Percentiles rank a stretch among this genome's conserved stretches.
Conservation (phyloP, 1,140 invertebrate genomes). For the Ditylenchus dipsaci region DNA sequence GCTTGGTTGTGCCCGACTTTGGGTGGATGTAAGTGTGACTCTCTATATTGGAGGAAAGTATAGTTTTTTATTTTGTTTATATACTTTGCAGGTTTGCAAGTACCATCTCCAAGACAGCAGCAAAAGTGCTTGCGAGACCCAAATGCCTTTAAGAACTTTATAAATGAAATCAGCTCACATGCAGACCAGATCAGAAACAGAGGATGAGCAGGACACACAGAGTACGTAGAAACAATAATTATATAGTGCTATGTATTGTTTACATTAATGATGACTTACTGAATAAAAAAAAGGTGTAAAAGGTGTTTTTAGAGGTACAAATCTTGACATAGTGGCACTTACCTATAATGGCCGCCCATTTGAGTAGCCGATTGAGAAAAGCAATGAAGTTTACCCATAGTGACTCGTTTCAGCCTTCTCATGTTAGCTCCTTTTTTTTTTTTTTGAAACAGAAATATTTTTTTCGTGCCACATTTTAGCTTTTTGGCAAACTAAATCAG, state of each 20-base stretch:
- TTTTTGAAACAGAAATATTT: too few relatives aligned
- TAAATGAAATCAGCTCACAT: constrained; percentile 55
- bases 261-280: too few relatives aligned
- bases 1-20: constrained; percentile 51
- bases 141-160: constrained; percentile 56
- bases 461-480: too few relatives aligned
- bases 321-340: too few relatives aligned
- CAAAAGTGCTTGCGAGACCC: constrained; percentile 55
- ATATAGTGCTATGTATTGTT: not conserved
- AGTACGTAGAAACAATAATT: not conserved
- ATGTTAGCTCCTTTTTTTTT: too few relatives aligned
- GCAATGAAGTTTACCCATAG: too few relatives aligned
- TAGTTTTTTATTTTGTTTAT: not conserved
- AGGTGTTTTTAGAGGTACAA: too few relatives aligned
- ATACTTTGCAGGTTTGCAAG: constrained; percentile 24
- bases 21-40: constrained; percentile 50
- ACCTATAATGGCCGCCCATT: too few relatives aligned
- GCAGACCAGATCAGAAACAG: constrained; percentile 53
- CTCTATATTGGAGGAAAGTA: not conserved
- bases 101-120: constrained; percentile 57
- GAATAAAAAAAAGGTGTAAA: too few relatives aligned
- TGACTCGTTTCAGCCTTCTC: too few relatives aligned
- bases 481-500: too few relatives aligned
- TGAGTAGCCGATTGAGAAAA: too few relatives aligned
- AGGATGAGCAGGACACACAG: constrained; percentile 9